Base-by-base conservation (phyloP, 1,140 invertebrate genomes). In the Camponotus floridanus region DNA sequence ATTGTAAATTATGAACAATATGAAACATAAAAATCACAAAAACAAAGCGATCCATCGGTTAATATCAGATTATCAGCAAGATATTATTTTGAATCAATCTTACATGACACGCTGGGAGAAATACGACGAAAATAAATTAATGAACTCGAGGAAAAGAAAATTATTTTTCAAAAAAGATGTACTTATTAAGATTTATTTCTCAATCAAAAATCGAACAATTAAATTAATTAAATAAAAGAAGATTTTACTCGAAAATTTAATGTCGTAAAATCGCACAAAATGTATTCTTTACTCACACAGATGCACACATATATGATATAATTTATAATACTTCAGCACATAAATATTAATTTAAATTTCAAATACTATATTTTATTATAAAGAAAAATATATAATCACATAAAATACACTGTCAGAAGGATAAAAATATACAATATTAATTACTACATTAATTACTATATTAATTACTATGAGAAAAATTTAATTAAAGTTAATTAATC, bases 1-100 rank as follows among this genome's bases (percentile, higher is more conserved):
- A 74, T 74, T 74, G 68, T 36, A 83, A 74, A 62, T 83, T 83
- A 74, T 83, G 68, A 55, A 18, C 55, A 31, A 74, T 18, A 26
- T 15, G 26, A 61, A 21, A 45, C 39, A 74, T 57, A 81, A 81
- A 81, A 67, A 55, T 21, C 8, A 55, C 18, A 26, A 68, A 61
- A 45, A 81, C 67, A 81, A 73, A 61, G 55, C 65, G 21, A 68
- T 31, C 11, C 26, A 31, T 13, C 31, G 64, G 13, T 42, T 81
- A 61, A 81, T 81, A 68, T 45, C 67, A n/a, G 26, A 73, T 81
- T 73, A 81, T 81, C 79, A 21, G 4, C 55, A 36, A 21, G 26
- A 39, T 61, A 59, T 81, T 73, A 61, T 73, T 81, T n/a, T 73
- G 67, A 73, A 31, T 71, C 36, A 15, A 15, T 51, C 79, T 81